Evolutionary conservation across 2,888 invertebrate species (phyloP).

Genomic region (Liodrosophila aerea): DNA sequence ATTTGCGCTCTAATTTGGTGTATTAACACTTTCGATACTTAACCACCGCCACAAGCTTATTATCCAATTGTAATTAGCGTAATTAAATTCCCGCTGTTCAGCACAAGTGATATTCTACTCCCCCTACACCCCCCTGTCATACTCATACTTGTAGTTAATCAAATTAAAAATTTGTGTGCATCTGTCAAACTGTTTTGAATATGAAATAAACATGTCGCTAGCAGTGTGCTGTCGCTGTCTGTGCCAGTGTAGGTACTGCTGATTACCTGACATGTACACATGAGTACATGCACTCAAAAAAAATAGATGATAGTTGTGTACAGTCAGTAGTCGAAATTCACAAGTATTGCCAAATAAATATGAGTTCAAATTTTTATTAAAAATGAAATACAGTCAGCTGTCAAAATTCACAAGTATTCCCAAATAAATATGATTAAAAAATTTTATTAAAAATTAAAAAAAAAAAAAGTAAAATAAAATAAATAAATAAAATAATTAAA

Average conservation of each 20-base stretch:
- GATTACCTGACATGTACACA: slow-evolving; percentile 42
- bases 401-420: no score
- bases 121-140: neutral
- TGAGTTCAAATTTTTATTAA: no score
- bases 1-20: no score
- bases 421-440: no score
- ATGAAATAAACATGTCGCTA: slow-evolving; percentile 34
- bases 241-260: slow-evolving; percentile 15
- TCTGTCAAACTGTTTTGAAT: slow-evolving; percentile 45
- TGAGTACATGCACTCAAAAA: slow-evolving; percentile 7
- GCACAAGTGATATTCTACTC: neutral
- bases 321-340: neutral
- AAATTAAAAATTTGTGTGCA: slow-evolving; percentile 47
- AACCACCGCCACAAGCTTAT: no score
- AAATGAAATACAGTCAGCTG: no score
- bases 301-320: neutral
- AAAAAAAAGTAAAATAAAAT: no score
- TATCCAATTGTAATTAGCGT: no score
- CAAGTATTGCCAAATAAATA: no score
- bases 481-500: no score
- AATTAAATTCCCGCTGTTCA: neutral
- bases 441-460: no score
- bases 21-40: no score
- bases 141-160: slow-evolving; percentile 28
- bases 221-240: slow-evolving; percentile 6